Evolutionary conservation across 2,113 vertebrate genomes (phyloP).

Genomic region (Arvicanthis niloticus): DNA sequence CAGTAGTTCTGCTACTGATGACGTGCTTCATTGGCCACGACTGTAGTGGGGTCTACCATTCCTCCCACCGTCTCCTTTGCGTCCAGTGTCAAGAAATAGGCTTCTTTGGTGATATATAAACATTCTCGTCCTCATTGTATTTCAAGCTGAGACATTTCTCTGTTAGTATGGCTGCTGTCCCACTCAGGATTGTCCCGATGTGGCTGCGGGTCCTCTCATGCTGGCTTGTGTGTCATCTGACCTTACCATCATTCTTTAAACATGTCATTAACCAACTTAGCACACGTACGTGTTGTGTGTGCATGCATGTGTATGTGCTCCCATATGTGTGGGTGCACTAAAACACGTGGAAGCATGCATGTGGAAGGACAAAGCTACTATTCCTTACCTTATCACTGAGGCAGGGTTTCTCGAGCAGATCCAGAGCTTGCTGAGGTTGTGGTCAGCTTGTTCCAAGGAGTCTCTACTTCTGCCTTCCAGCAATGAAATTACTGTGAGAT

Average conservation of each 20-base stretch:
- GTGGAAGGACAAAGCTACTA: neutral
- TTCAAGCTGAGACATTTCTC: neutral
- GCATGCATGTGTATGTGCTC: too few relatives aligned
- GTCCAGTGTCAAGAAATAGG: neutral
- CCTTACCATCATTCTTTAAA: neutral
- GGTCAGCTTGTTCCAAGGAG: neutral
- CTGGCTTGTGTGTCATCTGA: neutral
- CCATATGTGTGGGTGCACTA: neutral
- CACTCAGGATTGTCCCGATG: neutral
- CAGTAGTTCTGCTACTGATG: neutral
- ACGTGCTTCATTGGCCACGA: neutral
- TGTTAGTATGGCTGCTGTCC: neutral
- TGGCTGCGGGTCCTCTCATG: neutral
- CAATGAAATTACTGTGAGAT: neutral
- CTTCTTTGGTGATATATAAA: neutral
- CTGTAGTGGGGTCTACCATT: neutral
- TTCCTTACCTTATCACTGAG: neutral
- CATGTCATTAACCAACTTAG: neutral
- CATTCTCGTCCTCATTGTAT: neutral
- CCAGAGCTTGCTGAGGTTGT: neutral
- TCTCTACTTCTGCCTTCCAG: neutral
- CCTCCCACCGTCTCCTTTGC: neutral
- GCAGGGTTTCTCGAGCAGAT: neutral
- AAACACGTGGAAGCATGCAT: neutral
- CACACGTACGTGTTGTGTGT: neutral